These are phyloP conservation scores for Serilophus lunatus DNA, from an alignment of 2,113 vertebrate species.

Conservation along the genomic window DNA sequence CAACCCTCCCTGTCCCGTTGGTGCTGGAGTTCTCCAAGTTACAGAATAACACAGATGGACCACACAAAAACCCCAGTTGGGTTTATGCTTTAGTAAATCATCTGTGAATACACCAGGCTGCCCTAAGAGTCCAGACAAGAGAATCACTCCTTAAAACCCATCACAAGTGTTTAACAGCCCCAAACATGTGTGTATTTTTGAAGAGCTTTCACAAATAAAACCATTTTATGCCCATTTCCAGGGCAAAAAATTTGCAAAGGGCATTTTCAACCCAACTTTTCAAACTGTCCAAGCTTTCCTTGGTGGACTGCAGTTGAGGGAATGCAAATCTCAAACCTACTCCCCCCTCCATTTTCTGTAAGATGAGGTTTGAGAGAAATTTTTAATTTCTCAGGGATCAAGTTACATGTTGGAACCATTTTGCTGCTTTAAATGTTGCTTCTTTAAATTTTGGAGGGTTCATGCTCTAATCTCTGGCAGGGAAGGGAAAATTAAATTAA, in stretches of 20 bases:
- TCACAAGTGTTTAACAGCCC: not conserved
- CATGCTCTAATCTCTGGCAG: not conserved
- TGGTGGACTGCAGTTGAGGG: fast-evolving
- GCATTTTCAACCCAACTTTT: not conserved
- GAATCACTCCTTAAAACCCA: not conserved
- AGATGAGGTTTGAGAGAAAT: not conserved
- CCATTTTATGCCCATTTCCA: not conserved
- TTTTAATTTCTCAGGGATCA: not conserved
- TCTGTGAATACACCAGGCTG: not conserved
- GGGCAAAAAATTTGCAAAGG: not conserved
- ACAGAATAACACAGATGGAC: not conserved
- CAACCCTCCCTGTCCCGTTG: not conserved
- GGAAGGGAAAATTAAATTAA: not conserved
- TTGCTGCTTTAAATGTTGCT: not conserved
- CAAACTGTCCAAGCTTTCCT: not conserved
- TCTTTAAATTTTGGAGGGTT: not conserved
- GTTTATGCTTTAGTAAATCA: not conserved
- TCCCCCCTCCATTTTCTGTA: fast-evolving
- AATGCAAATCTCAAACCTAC: not conserved
- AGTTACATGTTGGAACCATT: fast-evolving
- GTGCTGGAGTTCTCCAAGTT: not conserved
- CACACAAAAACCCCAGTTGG: not conserved
- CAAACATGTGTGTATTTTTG: not conserved
- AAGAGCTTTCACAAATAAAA: not conserved
- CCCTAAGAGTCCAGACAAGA: fast-evolving